phyloP scores from a whole-genome alignment of 2,113 vertebrate species.

The Corvus hawaiiensis region DNA sequence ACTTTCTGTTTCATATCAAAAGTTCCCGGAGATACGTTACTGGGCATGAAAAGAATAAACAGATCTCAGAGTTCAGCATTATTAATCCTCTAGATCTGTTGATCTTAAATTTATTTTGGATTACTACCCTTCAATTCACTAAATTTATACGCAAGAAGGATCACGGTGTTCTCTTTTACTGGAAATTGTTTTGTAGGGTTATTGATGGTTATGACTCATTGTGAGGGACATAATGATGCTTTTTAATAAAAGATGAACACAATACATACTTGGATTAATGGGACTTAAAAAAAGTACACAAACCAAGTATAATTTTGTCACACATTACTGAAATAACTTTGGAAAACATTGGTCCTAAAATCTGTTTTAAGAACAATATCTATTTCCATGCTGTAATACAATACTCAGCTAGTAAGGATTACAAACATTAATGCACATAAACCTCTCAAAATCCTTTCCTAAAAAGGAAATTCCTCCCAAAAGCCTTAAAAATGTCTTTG shows the following conservation, averaged over 20 bases:
- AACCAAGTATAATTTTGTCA: neutral
- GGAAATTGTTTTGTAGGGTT: neutral
- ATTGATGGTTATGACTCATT: neutral
- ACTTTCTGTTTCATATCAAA: neutral
- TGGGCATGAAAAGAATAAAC: neutral
- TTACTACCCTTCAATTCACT: neutral
- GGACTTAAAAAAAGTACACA: neutral
- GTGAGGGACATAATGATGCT: neutral
- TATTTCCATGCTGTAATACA: neutral
- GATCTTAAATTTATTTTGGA: neutral
- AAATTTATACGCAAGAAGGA: neutral
- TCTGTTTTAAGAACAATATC: neutral
- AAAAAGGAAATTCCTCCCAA: conserved; percentile 10
- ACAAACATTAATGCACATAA: neutral
- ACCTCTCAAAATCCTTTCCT: neutral
- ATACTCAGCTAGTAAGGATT: neutral
- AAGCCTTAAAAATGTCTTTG: neutral
- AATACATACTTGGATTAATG: neutral
- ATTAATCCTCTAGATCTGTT: neutral
- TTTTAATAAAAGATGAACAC: neutral
- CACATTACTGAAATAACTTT: neutral
- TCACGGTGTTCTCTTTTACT: neutral
- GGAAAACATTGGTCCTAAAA: neutral
- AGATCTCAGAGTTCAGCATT: neutral
- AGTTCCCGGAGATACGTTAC: neutral